These are phyloP conservation scores for Ormyrus labotus DNA, from an alignment of 2,888 invertebrate genomes.

Conservation along the genomic window DNA sequence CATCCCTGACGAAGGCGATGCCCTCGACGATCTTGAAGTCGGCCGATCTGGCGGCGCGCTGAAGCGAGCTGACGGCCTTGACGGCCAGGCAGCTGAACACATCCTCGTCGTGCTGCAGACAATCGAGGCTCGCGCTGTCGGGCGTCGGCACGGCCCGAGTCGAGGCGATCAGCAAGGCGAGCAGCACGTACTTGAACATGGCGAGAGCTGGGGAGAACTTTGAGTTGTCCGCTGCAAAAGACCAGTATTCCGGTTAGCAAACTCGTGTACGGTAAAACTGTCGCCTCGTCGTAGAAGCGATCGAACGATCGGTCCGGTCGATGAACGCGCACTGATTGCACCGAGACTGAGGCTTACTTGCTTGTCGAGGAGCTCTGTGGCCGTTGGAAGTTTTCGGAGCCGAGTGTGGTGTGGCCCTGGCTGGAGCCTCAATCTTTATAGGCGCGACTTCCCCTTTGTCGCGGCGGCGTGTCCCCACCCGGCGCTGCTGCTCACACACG, in stretches of 20 bases:
- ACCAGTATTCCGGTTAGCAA: too few species aligned
- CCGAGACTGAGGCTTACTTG: too few species aligned
- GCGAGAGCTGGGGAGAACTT: too few species aligned
- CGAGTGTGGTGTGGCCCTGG: constrained; percentile 72
- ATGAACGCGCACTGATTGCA: too few species aligned
- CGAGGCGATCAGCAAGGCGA: constrained; percentile 68
- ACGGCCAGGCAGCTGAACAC: constrained; percentile 79
- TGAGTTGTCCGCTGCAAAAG: too few species aligned
- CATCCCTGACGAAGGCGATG: constrained; percentile 77
- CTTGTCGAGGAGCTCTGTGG: too few species aligned
- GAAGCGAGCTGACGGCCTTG: constrained; percentile 78
- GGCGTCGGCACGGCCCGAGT: constrained; percentile 71
- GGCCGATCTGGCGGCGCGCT: constrained; percentile 78
- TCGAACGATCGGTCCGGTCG: too few species aligned
- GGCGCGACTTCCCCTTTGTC: constrained; percentile 65
- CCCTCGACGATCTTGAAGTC: constrained; percentile 80
- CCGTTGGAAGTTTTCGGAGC: constrained; percentile 72
- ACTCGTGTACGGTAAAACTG: too few species aligned
- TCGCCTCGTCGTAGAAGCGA: too few species aligned
- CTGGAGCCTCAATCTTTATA: constrained; percentile 73
- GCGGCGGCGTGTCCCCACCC: constrained; percentile 57
- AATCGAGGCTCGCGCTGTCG: constrained; percentile 65
- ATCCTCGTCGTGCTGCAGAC: constrained; percentile 74
- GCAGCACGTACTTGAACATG: constrained; percentile 76
- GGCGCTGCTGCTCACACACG: constrained; percentile 30